Conservation (phyloP, 2,888 invertebrate genomes). For the Plusia festucae region DNA sequence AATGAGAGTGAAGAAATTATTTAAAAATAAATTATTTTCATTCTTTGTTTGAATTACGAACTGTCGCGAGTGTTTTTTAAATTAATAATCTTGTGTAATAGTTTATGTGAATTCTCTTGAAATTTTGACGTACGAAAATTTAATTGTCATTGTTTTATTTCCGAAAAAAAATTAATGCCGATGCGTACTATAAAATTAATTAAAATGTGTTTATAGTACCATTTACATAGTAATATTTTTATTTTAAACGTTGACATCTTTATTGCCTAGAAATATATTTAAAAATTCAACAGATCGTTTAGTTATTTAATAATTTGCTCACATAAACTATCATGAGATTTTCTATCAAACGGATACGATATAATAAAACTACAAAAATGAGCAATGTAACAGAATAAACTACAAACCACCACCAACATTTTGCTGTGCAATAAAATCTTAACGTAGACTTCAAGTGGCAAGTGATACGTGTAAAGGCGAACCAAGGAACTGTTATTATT, state of each 20-base stretch:
- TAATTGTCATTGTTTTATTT: background rate
- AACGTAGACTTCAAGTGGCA: conserved; percentile 5
- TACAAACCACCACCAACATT: conserved; percentile 11
- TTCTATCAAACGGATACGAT: too few species aligned
- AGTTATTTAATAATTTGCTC: too few species aligned
- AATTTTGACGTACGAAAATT: background rate
- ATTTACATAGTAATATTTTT: too few species aligned
- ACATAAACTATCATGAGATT: too few species aligned
- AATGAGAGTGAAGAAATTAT: conserved; percentile 15
- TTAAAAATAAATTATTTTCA: conserved; percentile 10
- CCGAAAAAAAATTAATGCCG: background rate
- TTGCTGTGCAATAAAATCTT: conserved; percentile 19
- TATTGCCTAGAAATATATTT: too few species aligned
- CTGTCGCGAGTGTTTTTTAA: background rate
- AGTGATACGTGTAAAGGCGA: conserved; percentile 8
- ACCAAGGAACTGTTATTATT: conserved; percentile 31
- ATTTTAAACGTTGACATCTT: too few species aligned
- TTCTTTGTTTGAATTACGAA: background rate
- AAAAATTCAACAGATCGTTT: too few species aligned
- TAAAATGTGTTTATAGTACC: too few species aligned
- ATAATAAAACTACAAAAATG: background rate
- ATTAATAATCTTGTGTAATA: too few species aligned
- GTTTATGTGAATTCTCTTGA: background rate
- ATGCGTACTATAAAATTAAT: too few species aligned
- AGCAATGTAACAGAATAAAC: background rate